Percentiles rank a stretch among this genome's conserved stretches.
These are phyloP conservation scores for Nymphalis polychloros DNA, from an alignment of 2,888 invertebrate species.

Conservation along the genomic window DNA sequence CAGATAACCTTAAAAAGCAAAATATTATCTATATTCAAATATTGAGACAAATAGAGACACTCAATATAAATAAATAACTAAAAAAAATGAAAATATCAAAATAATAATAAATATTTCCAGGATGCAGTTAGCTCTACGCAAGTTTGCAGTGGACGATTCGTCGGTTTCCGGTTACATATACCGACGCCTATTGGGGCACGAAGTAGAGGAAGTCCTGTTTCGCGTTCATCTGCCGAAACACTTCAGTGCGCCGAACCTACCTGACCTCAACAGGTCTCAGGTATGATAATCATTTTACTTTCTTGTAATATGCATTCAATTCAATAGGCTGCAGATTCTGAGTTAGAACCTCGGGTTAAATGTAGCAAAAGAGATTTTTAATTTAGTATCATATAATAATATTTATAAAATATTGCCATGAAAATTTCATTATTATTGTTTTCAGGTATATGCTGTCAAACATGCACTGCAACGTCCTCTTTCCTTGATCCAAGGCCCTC, in stretches of 20 bases:
- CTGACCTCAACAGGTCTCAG: conserved; percentile 98
- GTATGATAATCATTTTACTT: conserved; percentile 51
- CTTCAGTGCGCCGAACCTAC: conserved; percentile 98
- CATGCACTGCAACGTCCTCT: conserved; percentile 98
- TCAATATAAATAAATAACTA: no score
- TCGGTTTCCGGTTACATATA: conserved; percentile 99
- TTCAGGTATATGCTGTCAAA: conserved; percentile 96
- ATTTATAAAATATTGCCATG: no score
- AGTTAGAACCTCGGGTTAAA: no score
- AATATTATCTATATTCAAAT: no score
- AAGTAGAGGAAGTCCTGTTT: conserved; percentile 95
- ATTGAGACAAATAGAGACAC: no score
- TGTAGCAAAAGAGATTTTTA: no score
- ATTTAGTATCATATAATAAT: no score
- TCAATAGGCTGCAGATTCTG: no score
- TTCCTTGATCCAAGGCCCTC: conserved; percentile 98
- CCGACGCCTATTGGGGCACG: conserved; percentile 96
- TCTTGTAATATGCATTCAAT: no score
- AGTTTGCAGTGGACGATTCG: conserved; percentile 97
- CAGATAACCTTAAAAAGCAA: no score
- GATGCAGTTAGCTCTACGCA: conserved; percentile 96
- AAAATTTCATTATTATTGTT: background rate
- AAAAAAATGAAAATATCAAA: no score
- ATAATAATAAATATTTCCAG: conserved; percentile 69
- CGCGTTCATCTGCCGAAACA: conserved; percentile 96